phyloP scores from a whole-genome alignment of 1,140 invertebrate species.

The Drosophila prosaltans region DNA sequence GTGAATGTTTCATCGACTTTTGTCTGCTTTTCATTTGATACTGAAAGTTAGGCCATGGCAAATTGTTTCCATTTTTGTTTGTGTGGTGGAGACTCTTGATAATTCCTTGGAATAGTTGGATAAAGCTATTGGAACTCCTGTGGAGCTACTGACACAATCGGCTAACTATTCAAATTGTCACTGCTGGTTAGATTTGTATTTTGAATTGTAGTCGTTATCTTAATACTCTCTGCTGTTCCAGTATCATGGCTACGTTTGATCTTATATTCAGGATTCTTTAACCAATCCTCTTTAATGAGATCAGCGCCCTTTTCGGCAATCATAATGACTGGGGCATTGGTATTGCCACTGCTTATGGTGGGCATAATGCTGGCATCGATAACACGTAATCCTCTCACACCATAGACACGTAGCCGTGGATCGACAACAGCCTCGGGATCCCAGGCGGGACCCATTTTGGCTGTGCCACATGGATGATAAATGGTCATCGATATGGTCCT shows the following conservation, averaged over 20 bases:
- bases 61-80: background rate
- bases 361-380: constrained; percentile 96
- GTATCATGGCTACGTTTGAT: constrained; percentile 55
- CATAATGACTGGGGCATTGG: constrained; percentile 94
- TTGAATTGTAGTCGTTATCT: background rate
- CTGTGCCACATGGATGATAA: constrained; percentile 92
- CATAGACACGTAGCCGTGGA: constrained; percentile 90
- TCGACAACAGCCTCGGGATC: constrained; percentile 93
- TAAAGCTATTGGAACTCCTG: constrained; percentile 49
- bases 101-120: constrained; percentile 11
- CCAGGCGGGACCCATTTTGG: constrained; percentile 91
- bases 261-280: constrained; percentile 82
- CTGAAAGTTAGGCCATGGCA: constrained; percentile 1
- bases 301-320: constrained; percentile 94
- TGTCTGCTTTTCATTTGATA: background rate
- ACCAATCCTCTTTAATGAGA: constrained; percentile 90
- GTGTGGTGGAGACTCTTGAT: constrained; percentile 12
- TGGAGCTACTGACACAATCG: constrained; percentile 22
- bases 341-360: constrained; percentile 91
- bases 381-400: constrained; percentile 90
- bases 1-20: background rate
- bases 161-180: constrained; percentile 25
- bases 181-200: constrained; percentile 25
- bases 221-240: constrained; percentile 40
- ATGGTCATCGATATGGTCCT: constrained; percentile 93